Evolutionary conservation across 2,113 vertebrate genomes (phyloP), one percentile per base, ranked within the genome.

Genomic region (Panurus biarmicus): DNA sequence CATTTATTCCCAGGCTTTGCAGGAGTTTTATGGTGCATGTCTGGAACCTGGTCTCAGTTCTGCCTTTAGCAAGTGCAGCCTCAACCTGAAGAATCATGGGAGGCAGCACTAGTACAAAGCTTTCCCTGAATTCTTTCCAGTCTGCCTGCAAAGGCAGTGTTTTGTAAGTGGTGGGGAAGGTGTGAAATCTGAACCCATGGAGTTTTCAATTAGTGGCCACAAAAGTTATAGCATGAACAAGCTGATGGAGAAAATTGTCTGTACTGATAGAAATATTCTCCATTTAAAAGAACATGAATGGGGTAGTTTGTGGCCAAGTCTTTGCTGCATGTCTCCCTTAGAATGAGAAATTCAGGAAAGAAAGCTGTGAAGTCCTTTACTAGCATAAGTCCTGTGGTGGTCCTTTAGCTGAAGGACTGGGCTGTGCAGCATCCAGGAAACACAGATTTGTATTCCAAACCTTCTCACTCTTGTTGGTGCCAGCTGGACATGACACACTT

Each of bases 381-480:
- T 18, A 35, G 44, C 1, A 2, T 8, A 24, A 56, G 7, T 31
- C 38, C 42, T 7, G 6, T 50, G 61, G 22, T 69, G 26, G 12
- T n/a, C 12, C 42, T 72, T 67, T 8, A 65, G 35, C 48, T 62
- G 56, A 69, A 45, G 20, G 36, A 26, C 5, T 6, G 11, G 38
- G 16, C 25, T 54, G 21, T 5, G 25, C 13, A 86, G 50, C 47
- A 62, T 7, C 51, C 65, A 62, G 56, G 31, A 86, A 88, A 51
- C 35, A 28, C 48, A 50, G 42, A 18, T 66, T 35, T 84, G 65
- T 9, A 33, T 45, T 69, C 26, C 56, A 76, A 56, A 58, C 19
- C 21, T 33, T 40, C 12, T 6, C 0, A 1, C 16, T 78, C 16
- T 10, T 40, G 36, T 18, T 0, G 0, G 12, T 78, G 47, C 47